phyloP scores from a whole-genome alignment of 2,888 invertebrate species.

The Noctua janthe region DNA sequence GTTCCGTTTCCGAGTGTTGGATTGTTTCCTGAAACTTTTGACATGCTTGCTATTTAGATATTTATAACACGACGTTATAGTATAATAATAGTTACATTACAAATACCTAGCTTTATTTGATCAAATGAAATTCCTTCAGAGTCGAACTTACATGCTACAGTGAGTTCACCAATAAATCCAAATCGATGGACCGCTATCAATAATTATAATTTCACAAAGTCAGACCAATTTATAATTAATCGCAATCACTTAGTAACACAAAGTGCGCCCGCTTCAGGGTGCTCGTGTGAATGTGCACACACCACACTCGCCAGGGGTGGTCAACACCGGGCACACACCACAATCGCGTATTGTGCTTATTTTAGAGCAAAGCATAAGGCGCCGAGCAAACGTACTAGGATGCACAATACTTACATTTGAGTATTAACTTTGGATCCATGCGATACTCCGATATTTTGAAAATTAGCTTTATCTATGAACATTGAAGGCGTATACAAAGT shows the following conservation, averaged over 20 bases:
- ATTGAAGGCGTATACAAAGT: neutral
- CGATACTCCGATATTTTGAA: neutral
- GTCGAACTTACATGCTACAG: neutral
- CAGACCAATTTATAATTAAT: slow-evolving; percentile 9
- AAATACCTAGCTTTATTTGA: neutral
- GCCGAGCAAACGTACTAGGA: neutral
- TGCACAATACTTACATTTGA: neutral
- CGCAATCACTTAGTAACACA: slow-evolving; percentile 16
- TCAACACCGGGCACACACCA: slow-evolving; percentile 46
- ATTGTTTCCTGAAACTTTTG: neutral
- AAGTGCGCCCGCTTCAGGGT: slow-evolving; percentile 7
- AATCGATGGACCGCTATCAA: too few relatives aligned
- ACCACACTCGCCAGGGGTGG: slow-evolving; percentile 39
- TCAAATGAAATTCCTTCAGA: neutral
- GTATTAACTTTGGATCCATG: neutral
- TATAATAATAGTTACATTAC: neutral
- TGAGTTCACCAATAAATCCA: neutral
- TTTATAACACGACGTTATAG: neutral
- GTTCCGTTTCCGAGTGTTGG: neutral
- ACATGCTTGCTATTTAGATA: neutral
- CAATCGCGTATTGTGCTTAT: slow-evolving; percentile 46
- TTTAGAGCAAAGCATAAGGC: slow-evolving; percentile 24
- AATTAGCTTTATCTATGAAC: neutral
- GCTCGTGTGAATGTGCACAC: slow-evolving; percentile 30
- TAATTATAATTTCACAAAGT: neutral